A percentile compares a stretch with the other conserved stretches of the same genome.
phyloP scores from a whole-genome alignment of 2,888 invertebrate species.

The Lysandra bellargus region DNA sequence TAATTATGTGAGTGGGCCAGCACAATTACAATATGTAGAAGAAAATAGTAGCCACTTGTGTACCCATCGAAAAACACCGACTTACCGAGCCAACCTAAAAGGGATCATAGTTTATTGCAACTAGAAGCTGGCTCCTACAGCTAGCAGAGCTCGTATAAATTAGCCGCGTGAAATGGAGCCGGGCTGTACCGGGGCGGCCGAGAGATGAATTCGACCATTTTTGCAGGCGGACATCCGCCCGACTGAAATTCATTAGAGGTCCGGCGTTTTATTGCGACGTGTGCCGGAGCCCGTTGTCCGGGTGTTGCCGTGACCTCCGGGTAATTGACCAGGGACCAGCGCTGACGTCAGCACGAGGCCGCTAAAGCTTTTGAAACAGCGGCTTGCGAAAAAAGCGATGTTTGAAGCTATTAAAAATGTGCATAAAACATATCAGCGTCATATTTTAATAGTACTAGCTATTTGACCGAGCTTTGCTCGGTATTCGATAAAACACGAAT shows the following conservation, averaged over 20 bases:
- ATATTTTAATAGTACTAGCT: too few relatives aligned
- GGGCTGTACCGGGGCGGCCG: neutral
- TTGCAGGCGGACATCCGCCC: conserved; percentile 32
- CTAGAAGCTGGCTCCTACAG: neutral
- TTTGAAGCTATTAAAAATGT: too few relatives aligned
- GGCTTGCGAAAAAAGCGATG: too few relatives aligned
- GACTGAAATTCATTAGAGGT: conserved; percentile 17
- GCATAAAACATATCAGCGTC: too few relatives aligned
- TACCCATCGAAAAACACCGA: neutral
- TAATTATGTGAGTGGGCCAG: neutral
- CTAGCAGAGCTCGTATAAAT: conserved; percentile 18
- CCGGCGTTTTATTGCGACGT: conserved; percentile 4
- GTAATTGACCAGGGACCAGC: neutral
- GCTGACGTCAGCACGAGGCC: neutral
- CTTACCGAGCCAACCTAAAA: neutral
- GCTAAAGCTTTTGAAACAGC: neutral
- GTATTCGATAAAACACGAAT: too few relatives aligned
- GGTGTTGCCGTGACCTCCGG: neutral
- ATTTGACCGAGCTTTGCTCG: too few relatives aligned
- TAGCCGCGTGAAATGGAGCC: conserved; percentile 8
- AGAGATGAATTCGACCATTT: conserved; percentile 33
- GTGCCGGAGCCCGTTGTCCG: neutral
- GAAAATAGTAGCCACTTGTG: neutral
- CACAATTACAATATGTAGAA: too few relatives aligned
- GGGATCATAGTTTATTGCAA: neutral